These are phyloP conservation scores for Lasiurus cinereus DNA, from an alignment of 2,113 vertebrate genomes.

Conservation along the genomic window DNA sequence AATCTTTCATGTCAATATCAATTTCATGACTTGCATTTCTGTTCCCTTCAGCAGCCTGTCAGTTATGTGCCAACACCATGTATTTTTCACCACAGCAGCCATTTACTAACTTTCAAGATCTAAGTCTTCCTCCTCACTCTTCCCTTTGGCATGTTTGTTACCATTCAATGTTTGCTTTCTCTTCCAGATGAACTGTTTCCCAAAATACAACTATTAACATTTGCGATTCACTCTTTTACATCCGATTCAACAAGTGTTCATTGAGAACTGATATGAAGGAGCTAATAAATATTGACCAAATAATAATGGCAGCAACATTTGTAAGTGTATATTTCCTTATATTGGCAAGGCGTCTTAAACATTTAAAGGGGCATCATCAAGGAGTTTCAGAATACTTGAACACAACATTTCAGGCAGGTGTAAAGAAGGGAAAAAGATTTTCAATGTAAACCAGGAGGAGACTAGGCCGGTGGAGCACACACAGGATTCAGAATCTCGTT, in stretches of 20 bases:
- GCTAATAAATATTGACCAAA: neutral
- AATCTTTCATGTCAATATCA: neutral
- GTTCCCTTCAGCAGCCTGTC: neutral
- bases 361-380: neutral
- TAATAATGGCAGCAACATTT: neutral
- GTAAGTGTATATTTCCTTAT: neutral
- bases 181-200: neutral
- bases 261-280: neutral
- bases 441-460: neutral
- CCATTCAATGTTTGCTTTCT: neutral
- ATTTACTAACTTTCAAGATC: neutral
- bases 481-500: conserved; percentile 11
- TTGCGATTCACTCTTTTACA: neutral
- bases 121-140: neutral
- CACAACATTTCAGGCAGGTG: neutral
- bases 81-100: conserved; percentile 10
- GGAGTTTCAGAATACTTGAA: conserved; percentile 28
- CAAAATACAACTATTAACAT: neutral
- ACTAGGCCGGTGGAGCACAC: neutral
- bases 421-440: neutral
- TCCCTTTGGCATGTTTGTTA: neutral
- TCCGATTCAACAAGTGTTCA: neutral
- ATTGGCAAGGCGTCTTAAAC: neutral
- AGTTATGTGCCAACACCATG: neutral
- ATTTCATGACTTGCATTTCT: conserved; percentile 28